Base-by-base conservation (phyloP, 2,113 vertebrate species). In the Megatriorchis doriae region DNA sequence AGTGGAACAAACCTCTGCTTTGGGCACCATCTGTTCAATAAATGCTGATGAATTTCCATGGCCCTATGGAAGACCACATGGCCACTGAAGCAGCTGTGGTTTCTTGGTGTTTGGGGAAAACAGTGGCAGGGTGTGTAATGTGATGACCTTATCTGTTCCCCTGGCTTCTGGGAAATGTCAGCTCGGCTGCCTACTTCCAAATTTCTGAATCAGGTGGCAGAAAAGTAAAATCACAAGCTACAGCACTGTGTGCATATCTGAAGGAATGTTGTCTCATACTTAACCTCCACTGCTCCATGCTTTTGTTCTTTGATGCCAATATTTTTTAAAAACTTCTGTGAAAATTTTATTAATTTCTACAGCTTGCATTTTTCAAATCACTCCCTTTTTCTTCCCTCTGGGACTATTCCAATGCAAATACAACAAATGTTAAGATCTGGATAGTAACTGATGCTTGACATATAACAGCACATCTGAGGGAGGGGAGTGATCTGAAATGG, bases 391-490 rank as follows among this genome's bases (percentile, higher is more conserved):
- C 13, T 65, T 59, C 22, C 16, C 31, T 70, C 17, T n/a, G 34
- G 27, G 29, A 25, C 32, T 63, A 40, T 34, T 65, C 12, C 25
- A 53, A 3, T 43, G 17, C 8, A 86, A 89, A 74, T 29, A 48
- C 8, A 43, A 34, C 22, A 47, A 55, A 42, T 38, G 72, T 8
- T 0, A 0, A 66, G 55, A 73, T 65, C 18, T 65, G 2, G 1
- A 19, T 18, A 78, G 20, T 32, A 2, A 2, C 26, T 55, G 11
- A 9, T 36, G 34, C 17, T 80, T 59, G 52, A 32, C 13, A 4
- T 26, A 7, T 9, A 55, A 43, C 13, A 85, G 50, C 47, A 73
- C 6, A 9, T 14, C 2, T 2, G 61, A 82, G 32, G 17, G n/a
- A 78, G 7, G 3, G 4, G 8, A 38, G 9, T 16, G 17, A 27